Percentiles rank a stretch among this genome's conserved stretches.
Conservation (phyloP, 2,113 vertebrate species). For the Typhlomys cinereus region DNA sequence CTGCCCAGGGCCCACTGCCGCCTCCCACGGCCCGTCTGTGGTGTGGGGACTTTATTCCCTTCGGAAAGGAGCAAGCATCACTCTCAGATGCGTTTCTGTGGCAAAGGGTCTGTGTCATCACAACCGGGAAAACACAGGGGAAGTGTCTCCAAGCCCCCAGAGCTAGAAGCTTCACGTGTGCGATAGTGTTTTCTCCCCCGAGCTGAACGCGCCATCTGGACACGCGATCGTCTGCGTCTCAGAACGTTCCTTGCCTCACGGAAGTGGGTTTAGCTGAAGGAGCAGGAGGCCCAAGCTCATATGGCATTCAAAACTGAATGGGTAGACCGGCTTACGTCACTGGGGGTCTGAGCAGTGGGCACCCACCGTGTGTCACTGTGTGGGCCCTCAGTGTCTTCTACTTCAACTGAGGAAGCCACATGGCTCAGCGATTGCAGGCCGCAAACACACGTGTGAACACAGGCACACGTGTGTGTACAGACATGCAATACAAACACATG, state of each 20-base stretch:
- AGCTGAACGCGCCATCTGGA: neutral
- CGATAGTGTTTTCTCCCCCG: slow-evolving; percentile 6
- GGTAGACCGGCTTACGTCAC: neutral
- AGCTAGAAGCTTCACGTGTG: neutral
- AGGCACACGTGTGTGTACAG: too few species aligned
- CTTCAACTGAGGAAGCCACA: neutral
- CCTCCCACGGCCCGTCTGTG: slow-evolving; percentile 50
- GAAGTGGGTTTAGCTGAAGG: too few species aligned
- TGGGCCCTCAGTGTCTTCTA: neutral
- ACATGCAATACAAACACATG: too few species aligned
- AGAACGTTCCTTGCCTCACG: too few species aligned
- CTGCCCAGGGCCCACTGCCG: slow-evolving; percentile 66
- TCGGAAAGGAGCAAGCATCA: slow-evolving; percentile 45
- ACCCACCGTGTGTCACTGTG: neutral
- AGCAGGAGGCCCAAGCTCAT: too few species aligned
- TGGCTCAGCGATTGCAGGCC: neutral
- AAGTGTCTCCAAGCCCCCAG: too few species aligned
- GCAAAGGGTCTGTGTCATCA: slow-evolving; percentile 3
- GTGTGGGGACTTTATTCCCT: slow-evolving; percentile 19
- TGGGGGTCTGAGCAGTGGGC: neutral
- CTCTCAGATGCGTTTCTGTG: neutral
- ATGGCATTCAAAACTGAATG: neutral
- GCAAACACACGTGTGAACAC: neutral
- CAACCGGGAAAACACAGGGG: neutral
- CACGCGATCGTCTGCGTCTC: neutral